phyloP scores from a whole-genome alignment of 2,113 vertebrate species.

The Thamnaconus septentrionalis region DNA sequence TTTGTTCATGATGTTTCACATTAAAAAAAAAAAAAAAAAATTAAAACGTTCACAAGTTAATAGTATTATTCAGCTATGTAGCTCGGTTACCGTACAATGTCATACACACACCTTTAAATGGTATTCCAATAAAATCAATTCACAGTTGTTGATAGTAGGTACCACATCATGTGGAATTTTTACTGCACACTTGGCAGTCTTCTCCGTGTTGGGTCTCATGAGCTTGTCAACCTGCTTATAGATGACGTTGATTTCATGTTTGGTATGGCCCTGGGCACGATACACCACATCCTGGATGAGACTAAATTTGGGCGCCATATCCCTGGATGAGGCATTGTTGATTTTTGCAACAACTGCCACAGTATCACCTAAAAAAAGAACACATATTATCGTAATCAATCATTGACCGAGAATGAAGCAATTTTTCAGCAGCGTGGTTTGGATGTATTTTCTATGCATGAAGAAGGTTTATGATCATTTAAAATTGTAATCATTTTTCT shows the following conservation, averaged over 20 bases:
- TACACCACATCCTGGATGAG: conserved; percentile 50
- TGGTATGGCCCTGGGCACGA: conserved; percentile 34
- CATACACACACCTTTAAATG: conserved; percentile 59
- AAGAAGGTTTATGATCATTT: no score
- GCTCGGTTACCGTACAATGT: no score
- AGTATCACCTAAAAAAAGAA: conserved; percentile 62
- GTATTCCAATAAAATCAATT: conserved; percentile 68
- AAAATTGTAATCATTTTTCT: no score
- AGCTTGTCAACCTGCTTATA: conserved; percentile 34
- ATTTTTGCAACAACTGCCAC: conserved; percentile 51
- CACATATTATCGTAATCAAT: background rate
- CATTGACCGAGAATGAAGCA: no score
- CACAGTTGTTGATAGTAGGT: conserved; percentile 55
- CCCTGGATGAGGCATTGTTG: conserved; percentile 65
- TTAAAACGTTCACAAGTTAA: background rate
- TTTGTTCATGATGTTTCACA: background rate
- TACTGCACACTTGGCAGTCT: conserved; percentile 41
- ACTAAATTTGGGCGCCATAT: conserved; percentile 65
- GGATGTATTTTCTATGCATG: no score
- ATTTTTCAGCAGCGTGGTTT: no score
- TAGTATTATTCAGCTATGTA: background rate
- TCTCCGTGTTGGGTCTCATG: conserved; percentile 42
- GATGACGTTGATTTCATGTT: conserved; percentile 5
- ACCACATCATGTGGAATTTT: conserved; percentile 45
- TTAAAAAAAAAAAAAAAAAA: background rate